Base-by-base conservation (phyloP, 2,797 vertebrate genomes). In the Notolepis coatsorum region DNA sequence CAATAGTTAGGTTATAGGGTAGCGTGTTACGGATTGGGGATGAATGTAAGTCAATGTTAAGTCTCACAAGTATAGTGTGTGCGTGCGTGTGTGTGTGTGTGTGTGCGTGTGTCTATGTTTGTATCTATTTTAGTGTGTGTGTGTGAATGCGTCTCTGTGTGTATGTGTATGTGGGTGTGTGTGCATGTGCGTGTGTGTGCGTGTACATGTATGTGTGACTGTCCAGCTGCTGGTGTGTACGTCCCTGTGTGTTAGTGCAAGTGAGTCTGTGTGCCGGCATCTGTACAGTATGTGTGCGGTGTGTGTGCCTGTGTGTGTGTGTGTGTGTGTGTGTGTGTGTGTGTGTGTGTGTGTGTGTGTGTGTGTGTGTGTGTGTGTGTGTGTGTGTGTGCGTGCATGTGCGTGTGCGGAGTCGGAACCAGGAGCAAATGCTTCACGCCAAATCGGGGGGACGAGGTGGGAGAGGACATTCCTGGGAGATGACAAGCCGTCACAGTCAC, bases 401-500 rank as follows among this genome's bases (percentile, higher is more conserved):
- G 60, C 54, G 51, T 71, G 80, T 77, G 80, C 70, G 61, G 61
- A 81, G 78, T 86, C 85, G 84, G 86, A 89, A 89, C 84, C 88
- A 87, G 86, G 84, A 91, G 87, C 84, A 84, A 90, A 89, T 83
- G 83, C 84, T 89, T 89, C 84, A 88, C 80, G 84, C 86, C 87
- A 85, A 82, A 88, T 89, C 75, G 66, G 84, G 84, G 51, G 84
- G 88, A 88, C 87, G 88, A 92, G 88, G 91, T 91, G 91, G 90
- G 92, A 91, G 90, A 91, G 91, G 91, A 93, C 91, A 93, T 93
- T 92, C 91, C 89, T 89, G 80, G 53, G 75, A 90, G 90, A 92
- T 92, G 91, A 92, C 91, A 93, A 88, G 89, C 88, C 89, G 86
- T 92, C 90, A 92, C 89, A 93, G 90, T 91, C 89, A 90, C 87